Evolutionary conservation across 2,888 invertebrate genomes (phyloP), one percentile per base, ranked within the genome.

Genomic region (Euplexia lucipara): DNA sequence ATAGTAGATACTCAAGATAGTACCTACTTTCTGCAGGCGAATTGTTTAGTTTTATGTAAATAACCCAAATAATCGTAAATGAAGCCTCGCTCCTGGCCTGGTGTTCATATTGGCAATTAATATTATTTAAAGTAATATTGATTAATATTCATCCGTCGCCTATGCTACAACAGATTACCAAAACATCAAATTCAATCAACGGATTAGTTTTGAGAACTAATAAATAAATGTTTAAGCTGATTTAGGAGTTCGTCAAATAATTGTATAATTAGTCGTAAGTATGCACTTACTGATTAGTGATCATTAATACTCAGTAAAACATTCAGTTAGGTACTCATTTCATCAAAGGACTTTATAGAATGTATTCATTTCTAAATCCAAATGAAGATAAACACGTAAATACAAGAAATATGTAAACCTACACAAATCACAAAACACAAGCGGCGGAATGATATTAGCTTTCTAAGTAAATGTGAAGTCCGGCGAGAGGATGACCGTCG

Each of bases 401-500:
- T 12, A 20, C 37, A 62, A 37, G 26, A 0, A 49, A 49, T 30
- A 63, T n/a, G n/a, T n/a, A n/a, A n/a, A n/a, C n/a, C 8, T 1
- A 30, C 32, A 32, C 8, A 48, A 48, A 7, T 48, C 12, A 32
- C 18, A 26, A 49, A 39, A 54, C 57, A 80, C 78, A 87, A 86
- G 86, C 83, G 88, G 87, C 86, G 86, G 85, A 62, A 66, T 76
- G 61, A 78, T 71, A 66, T 81, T 69, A 78, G 83, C 83, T 86
- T 81, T 82, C 67, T 90, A 94, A 85, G 91, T 88, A 88, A 93
- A 94, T 82, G 94, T 90, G 90, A 94, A 94, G 71, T 95, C 94
- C 91, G 94, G 94, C 91, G 95, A 92, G 94, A 95, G 94, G 82
- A 95, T 94, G 86, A 91, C 90, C 84, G 90, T 92, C 35, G 94